Percentiles rank a stretch among this genome's conserved stretches.
Evolutionary conservation across 1,140 invertebrate species (phyloP).

Genomic region (Nymphalis io): DNA sequence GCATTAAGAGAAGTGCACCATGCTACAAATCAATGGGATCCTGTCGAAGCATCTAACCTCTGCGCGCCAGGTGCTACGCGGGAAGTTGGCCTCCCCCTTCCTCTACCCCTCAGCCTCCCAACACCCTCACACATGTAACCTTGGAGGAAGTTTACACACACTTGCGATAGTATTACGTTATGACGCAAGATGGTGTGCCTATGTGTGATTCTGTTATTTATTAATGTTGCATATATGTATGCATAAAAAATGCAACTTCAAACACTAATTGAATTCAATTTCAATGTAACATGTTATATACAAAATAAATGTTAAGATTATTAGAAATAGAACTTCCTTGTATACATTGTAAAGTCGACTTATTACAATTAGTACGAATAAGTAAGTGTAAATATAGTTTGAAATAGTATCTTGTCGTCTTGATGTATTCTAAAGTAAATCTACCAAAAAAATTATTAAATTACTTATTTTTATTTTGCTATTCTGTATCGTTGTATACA

Average conservation of each 20-base stretch:
- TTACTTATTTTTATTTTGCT: too few species aligned
- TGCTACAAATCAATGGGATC: slow-evolving; percentile 74
- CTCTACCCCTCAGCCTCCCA: slow-evolving; percentile 38
- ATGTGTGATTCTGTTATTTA: slow-evolving; percentile 68
- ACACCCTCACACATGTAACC: slow-evolving; percentile 45
- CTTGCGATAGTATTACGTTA: slow-evolving; percentile 47
- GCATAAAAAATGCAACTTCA: slow-evolving; percentile 64
- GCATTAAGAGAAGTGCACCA: slow-evolving; percentile 43
- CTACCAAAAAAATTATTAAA: too few species aligned
- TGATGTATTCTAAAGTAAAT: too few species aligned
- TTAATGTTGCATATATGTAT: slow-evolving; percentile 68
- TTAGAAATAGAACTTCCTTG: too few species aligned
- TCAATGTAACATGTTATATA: slow-evolving; percentile 3
- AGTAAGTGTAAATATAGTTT: too few species aligned
- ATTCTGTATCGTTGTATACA: too few species aligned
- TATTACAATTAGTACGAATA: too few species aligned
- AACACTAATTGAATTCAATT: slow-evolving; percentile 58
- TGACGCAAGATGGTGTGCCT: slow-evolving; percentile 29
- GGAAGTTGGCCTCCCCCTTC: slow-evolving; percentile 57
- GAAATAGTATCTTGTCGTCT: too few species aligned
- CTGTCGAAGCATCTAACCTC: slow-evolving; percentile 67
- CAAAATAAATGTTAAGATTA: neutral
- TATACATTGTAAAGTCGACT: too few species aligned
- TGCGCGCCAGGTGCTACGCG: slow-evolving; percentile 74
- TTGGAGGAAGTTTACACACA: slow-evolving; percentile 54